Base-by-base conservation (phyloP, 2,113 vertebrate species). In the Dolichallabes microphthalmus region DNA sequence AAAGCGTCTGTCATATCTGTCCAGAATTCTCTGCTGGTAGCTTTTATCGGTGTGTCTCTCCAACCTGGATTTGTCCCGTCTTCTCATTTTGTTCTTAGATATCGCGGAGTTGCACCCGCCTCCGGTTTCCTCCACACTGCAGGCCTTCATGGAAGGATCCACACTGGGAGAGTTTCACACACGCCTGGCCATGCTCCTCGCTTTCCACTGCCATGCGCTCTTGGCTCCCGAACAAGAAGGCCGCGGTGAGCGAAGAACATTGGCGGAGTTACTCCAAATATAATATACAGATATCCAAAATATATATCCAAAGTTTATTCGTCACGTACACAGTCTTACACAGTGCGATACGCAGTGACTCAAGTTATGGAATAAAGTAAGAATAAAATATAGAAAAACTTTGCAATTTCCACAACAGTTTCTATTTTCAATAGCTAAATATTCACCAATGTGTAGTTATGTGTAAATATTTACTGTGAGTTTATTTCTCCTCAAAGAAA, bases 151-250 rank as follows among this genome's bases (percentile, higher is more conserved):
- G 86, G 98, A 99, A 93, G 96, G 97, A 86, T 97, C 97, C 63
- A 94, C 94, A 0, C 91, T 99, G 87, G 98, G 97, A 66, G 94
- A 98, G 90, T 99, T 98, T 90, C 93, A 94, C 25, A 89, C 93
- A 4, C 96, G 98, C 10, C 95, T 99, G 82, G 85, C 91, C 53
- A 95, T 95, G 90, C 90, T 99, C 7, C 91, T 99, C 66, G 94
- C 94, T 91, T 99, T 99, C 93, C 98, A 99, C 91, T 99, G 98
- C 91, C 97, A 99, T 79, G 92, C 97, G 30, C 90, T 99, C 66
- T 89, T 98, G 87, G 93, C 96, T 87, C 95, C 97, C 82, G 92
- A 88, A 69, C 93, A 92, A 75, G 91, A 95, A 82, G 94, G 94
- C 89, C 96, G 94, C 88, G 96, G 98, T 35, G 32, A 35, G 32